Evolutionary conservation across 2,888 invertebrate genomes (phyloP).

Genomic region (Scotopteryx bipunctaria): DNA sequence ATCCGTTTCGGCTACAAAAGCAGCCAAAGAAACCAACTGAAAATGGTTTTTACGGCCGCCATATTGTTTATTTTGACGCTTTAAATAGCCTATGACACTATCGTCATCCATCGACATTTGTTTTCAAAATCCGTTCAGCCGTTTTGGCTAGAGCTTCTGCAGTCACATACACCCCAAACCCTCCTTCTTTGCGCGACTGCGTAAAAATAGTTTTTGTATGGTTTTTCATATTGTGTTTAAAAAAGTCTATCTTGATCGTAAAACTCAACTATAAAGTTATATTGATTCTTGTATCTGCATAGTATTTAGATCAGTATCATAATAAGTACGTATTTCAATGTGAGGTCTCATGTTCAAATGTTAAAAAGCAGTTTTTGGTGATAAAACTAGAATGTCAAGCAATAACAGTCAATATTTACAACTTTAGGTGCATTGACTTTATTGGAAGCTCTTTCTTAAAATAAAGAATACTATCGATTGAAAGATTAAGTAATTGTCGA

Average conservation of each 20-base stretch:
- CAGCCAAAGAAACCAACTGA: too few species aligned
- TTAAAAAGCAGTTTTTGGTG: not conserved
- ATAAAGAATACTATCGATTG: too few species aligned
- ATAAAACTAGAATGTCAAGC: not conserved
- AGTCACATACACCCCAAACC: too few species aligned
- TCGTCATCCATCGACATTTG: too few species aligned
- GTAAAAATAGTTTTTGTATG: not conserved
- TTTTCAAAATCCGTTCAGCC: too few species aligned
- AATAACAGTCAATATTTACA: conserved; percentile 6
- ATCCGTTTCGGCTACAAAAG: too few species aligned
- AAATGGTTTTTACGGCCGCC: too few species aligned
- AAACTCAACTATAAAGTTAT: conserved; percentile 8
- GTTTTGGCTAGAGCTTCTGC: too few species aligned
- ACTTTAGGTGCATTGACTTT: not conserved
- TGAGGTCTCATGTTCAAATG: conserved; percentile 4
- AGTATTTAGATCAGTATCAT: conserved; percentile 9
- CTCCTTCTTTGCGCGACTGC: too few species aligned
- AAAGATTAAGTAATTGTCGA: too few species aligned
- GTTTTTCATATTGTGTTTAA: not conserved
- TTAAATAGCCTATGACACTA: too few species aligned
- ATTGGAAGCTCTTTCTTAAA: not conserved
- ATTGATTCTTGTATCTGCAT: conserved; percentile 2
- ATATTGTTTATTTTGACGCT: too few species aligned
- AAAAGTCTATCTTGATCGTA: conserved; percentile 7
- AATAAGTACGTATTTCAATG: not conserved